These are phyloP conservation scores for Trachelus iudaicus DNA, from an alignment of 2,888 invertebrate genomes.

Conservation along the genomic window DNA sequence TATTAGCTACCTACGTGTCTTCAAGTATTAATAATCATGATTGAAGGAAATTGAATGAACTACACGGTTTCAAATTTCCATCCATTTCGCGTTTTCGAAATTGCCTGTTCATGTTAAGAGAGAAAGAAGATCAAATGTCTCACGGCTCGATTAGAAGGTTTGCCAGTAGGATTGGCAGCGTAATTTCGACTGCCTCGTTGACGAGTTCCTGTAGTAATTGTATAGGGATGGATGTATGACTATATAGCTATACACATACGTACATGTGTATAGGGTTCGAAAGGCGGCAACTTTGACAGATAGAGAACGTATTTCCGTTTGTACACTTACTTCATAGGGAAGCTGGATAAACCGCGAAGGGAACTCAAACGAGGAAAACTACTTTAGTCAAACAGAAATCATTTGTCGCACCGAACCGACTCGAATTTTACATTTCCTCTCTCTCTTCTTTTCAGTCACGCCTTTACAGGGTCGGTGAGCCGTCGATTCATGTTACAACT, in stretches of 20 bases:
- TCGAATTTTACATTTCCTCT: constrained; percentile 46
- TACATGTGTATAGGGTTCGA: neutral
- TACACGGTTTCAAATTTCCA: neutral
- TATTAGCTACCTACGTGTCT: neutral
- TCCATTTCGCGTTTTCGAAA: neutral
- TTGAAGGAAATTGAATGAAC: neutral
- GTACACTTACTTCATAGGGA: neutral
- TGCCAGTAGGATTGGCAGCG: neutral
- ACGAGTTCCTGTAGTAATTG: neutral
- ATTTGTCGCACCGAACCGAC: constrained; percentile 43
- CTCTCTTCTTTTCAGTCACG: neutral
- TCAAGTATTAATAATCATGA: neutral
- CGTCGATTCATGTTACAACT: neutral
- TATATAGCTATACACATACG: neutral
- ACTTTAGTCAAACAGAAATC: constrained; percentile 46
- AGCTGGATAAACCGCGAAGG: constrained; percentile 22
- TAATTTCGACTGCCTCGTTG: neutral
- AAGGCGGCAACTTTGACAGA: neutral
- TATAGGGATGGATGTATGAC: neutral
- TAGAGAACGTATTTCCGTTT: neutral
- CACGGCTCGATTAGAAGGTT: neutral
- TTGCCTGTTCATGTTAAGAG: neutral
- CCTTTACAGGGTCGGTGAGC: too few species aligned
- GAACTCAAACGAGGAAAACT: neutral
- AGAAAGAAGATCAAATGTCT: neutral